These are phyloP conservation scores for Charina bottae DNA, from an alignment of 2,113 vertebrate species.

Conservation along the genomic window DNA sequence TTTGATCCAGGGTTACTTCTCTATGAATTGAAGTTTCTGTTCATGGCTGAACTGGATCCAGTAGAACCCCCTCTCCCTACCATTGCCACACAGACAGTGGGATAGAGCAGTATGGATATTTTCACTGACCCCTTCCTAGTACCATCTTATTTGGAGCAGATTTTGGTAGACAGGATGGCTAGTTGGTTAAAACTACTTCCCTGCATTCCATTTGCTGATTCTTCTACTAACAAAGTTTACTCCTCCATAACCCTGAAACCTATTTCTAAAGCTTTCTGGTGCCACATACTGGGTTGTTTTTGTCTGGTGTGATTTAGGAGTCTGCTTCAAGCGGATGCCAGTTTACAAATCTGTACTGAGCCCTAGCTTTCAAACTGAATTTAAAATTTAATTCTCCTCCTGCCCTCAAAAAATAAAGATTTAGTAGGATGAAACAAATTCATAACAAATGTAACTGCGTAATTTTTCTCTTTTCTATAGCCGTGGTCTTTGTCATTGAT, in stretches of 20 bases:
- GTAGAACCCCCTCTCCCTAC: not conserved
- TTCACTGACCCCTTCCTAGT: not conserved
- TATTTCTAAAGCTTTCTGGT: not conserved
- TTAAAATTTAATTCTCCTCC: not conserved
- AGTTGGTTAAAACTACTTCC: not conserved
- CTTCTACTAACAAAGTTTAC: not conserved
- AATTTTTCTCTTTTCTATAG: constrained; percentile 65
- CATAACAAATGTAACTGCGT: not conserved
- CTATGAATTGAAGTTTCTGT: not conserved
- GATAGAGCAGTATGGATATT: not conserved
- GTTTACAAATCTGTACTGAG: not conserved
- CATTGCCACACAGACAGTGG: not conserved
- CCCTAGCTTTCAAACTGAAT: not conserved
- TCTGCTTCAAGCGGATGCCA: not conserved
- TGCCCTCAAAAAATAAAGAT: not conserved
- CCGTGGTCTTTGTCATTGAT: constrained; percentile 96
- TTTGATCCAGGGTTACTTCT: not conserved
- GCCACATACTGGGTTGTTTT: constrained; percentile 4
- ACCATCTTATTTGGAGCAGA: not conserved
- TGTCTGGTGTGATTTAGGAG: not conserved
- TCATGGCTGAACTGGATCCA: not conserved
- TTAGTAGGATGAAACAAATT: not conserved
- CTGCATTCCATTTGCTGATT: not conserved
- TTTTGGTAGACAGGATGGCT: not conserved
- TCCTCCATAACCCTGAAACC: not conserved